These are phyloP conservation scores for Aramus guarauna DNA, from an alignment of 2,113 vertebrate species.

Conservation along the genomic window DNA sequence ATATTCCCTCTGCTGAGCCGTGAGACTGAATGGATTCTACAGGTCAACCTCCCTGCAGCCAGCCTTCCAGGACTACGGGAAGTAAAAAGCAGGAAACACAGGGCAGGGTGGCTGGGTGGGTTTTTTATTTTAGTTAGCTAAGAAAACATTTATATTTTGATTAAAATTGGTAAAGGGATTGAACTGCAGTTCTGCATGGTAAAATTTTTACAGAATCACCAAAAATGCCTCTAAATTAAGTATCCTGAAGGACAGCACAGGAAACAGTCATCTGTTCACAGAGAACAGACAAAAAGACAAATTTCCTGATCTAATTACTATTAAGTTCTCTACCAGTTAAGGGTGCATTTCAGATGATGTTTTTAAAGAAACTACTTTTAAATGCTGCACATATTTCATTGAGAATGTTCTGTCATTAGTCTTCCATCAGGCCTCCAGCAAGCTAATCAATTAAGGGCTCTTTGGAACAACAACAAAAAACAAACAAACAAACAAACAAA, in stretches of 20 bases:
- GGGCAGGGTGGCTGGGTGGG: no score
- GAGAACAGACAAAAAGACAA: not conserved
- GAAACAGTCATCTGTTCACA: not conserved
- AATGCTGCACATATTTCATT: not conserved
- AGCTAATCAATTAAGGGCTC: constrained; percentile 2
- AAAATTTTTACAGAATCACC: not conserved
- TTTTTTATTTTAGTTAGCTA: not conserved
- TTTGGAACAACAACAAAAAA: not conserved
- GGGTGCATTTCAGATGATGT: not conserved
- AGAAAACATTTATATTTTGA: not conserved
- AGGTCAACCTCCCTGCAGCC: not conserved
- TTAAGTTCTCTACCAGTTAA: not conserved
- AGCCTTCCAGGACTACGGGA: not conserved
- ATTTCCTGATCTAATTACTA: not conserved
- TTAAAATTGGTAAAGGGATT: not conserved
- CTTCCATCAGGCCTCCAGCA: not conserved
- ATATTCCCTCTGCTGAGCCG: not conserved
- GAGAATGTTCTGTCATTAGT: not conserved
- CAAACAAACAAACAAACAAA: no score
- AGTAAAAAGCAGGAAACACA: not conserved
- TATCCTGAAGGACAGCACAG: not conserved
- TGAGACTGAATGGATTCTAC: not conserved
- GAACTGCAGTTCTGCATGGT: not conserved
- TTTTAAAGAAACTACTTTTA: not conserved
- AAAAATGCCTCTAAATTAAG: constrained; percentile 2